Evolutionary conservation across 2,113 vertebrate genomes (phyloP).

Genomic region (Penelope pileata): DNA sequence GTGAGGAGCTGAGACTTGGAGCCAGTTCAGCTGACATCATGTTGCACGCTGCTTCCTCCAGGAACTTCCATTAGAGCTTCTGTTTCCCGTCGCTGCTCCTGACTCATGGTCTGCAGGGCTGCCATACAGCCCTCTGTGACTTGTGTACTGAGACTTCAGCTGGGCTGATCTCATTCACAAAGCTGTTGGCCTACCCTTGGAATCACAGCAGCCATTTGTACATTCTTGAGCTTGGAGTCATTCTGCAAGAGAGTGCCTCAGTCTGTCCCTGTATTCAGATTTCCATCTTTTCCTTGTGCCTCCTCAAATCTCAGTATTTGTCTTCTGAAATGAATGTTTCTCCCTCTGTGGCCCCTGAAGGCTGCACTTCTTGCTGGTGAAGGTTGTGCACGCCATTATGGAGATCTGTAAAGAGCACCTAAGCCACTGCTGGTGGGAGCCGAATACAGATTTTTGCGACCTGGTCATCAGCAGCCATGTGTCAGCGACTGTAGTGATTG

Average conservation of each 20-base stretch:
- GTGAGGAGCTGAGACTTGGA: neutral
- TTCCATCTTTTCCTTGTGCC: neutral
- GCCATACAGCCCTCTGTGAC: neutral
- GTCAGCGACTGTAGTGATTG: neutral
- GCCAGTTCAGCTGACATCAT: neutral
- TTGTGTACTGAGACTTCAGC: neutral
- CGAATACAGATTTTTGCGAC: neutral
- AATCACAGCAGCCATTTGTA: neutral
- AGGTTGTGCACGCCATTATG: accelerated
- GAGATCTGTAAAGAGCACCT: neutral
- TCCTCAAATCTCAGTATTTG: neutral
- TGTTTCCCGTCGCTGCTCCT: neutral
- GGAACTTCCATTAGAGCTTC: neutral
- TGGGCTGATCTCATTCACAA: neutral
- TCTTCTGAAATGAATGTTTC: neutral
- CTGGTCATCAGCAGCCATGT: neutral
- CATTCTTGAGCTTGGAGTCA: neutral
- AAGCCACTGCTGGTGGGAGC: neutral
- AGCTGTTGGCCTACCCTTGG: neutral
- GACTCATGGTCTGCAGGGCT: neutral
- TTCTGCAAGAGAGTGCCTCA: neutral
- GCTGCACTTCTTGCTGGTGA: neutral
- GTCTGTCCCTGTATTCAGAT: neutral
- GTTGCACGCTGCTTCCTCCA: neutral
- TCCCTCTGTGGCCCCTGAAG: neutral